phyloP scores from a whole-genome alignment of 2,888 invertebrate genomes.

The Eueremaeus valkanovi region DNA sequence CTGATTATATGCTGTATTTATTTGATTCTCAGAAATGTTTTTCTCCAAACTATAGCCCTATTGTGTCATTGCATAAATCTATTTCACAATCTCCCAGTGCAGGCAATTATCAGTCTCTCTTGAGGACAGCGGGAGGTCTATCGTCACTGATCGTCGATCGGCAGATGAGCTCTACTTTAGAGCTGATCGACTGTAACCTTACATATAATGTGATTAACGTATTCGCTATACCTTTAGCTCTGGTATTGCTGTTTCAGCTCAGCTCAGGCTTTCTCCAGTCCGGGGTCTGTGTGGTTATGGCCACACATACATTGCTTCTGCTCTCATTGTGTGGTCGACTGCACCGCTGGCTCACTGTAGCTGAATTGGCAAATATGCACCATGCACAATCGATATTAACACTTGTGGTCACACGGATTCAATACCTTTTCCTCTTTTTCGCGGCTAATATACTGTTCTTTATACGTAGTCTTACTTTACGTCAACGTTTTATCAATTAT shows the following conservation, averaged over 20 bases:
- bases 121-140: background rate
- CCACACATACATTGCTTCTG: background rate
- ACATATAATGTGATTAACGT: constrained; percentile 10
- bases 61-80: background rate
- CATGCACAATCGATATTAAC: constrained; percentile 7
- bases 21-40: background rate
- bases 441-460: too few relatives aligned
- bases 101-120: constrained; percentile 1
- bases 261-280: background rate
- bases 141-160: background rate
- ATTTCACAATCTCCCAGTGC: background rate
- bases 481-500: too few relatives aligned
- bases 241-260: background rate
- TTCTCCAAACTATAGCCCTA: background rate
- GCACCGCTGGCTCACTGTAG: background rate
- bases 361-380: background rate
- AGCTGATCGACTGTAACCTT: background rate
- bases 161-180: background rate
- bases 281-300: background rate
- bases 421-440: background rate
- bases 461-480: too few relatives aligned
- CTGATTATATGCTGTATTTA: background rate
- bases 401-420: background rate
- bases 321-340: constrained; percentile 16
- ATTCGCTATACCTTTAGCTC: background rate